Percentiles rank a stretch among this genome's conserved stretches.
phyloP scores from a whole-genome alignment of 2,113 vertebrate genomes.

The Ameiurus melas region DNA sequence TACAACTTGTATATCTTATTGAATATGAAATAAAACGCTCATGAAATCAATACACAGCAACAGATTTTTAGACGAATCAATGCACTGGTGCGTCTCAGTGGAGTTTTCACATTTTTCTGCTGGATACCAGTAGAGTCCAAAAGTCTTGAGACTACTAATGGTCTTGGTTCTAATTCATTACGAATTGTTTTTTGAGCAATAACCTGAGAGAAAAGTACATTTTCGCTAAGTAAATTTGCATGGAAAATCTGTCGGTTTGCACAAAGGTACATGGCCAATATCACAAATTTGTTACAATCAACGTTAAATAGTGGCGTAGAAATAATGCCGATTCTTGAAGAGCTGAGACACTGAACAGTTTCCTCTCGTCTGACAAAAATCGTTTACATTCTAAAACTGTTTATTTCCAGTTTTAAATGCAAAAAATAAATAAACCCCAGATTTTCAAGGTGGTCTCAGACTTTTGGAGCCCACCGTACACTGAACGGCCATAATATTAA shows the following conservation, averaged over 20 bases:
- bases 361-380: neutral
- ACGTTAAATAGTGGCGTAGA: neutral
- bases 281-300: neutral
- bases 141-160: neutral
- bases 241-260: neutral
- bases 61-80: neutral
- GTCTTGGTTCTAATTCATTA: too few species aligned
- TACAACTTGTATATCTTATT: neutral
- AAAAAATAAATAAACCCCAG: neutral
- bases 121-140: neutral
- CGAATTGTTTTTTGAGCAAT: neutral
- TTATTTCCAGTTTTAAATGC: too few species aligned
- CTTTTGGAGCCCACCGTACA: neutral
- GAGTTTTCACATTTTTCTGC: too few species aligned
- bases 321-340: neutral
- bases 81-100: neutral
- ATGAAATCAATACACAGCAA: neutral
- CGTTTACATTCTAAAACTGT: too few species aligned
- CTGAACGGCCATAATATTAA: too few species aligned
- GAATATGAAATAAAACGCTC: neutral
- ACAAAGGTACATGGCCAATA: neutral
- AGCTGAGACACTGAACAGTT: neutral
- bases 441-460: neutral
- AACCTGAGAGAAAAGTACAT: neutral
- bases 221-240: neutral